Conservation (phyloP, 2,888 invertebrate species). For the Trisateles emortualis region DNA sequence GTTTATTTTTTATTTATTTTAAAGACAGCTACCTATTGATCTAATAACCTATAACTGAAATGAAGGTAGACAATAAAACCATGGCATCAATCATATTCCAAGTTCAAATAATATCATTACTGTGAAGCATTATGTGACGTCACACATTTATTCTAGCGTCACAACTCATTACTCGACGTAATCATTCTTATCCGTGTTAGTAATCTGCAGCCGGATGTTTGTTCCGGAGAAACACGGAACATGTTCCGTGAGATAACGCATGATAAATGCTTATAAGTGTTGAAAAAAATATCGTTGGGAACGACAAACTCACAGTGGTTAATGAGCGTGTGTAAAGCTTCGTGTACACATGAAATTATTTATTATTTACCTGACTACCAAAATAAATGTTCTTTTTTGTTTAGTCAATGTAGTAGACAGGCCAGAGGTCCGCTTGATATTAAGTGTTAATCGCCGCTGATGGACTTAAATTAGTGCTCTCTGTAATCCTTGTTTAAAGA, state of each 20-base stretch:
- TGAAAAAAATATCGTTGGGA: slow-evolving; percentile 46
- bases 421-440: too few species aligned
- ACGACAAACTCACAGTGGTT: slow-evolving; percentile 30
- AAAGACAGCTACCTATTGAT: too few species aligned
- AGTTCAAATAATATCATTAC: background rate
- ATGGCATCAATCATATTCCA: background rate
- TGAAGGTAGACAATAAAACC: background rate
- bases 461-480: too few species aligned
- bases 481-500: too few species aligned
- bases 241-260: slow-evolving; percentile 44
- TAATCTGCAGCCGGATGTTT: slow-evolving; percentile 50
- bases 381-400: too few species aligned
- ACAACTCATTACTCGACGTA: slow-evolving; percentile 45
- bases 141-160: slow-evolving; percentile 15
- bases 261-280: slow-evolving; percentile 54
- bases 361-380: too few species aligned
- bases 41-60: too few species aligned
- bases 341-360: too few species aligned
- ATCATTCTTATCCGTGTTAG: slow-evolving; percentile 45
- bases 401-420: too few species aligned
- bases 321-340: slow-evolving; percentile 49
- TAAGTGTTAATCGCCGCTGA: too few species aligned
- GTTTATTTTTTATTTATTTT: too few species aligned
- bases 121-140: slow-evolving; percentile 1
- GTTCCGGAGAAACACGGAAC: slow-evolving; percentile 25